phyloP scores from a whole-genome alignment of 2,113 vertebrate species.

The Microcebus ravelobensis region DNA sequence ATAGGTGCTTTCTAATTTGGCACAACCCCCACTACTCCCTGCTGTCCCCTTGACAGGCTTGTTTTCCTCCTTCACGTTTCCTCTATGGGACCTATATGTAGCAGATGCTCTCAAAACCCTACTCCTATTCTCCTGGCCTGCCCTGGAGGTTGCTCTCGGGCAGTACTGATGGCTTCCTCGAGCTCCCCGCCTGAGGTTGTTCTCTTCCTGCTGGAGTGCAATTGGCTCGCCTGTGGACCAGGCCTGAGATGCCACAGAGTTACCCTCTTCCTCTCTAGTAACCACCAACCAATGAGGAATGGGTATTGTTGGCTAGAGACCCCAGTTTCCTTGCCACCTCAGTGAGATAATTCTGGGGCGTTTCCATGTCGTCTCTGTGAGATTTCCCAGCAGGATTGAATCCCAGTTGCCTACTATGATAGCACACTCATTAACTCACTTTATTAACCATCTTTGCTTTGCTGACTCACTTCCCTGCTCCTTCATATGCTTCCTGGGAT shows the following conservation, averaged over 20 bases:
- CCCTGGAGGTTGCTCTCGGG: background rate
- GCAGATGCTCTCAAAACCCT: background rate
- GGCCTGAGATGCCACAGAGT: too few species aligned
- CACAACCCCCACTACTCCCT: background rate
- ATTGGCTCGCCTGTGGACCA: background rate
- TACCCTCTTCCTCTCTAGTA: background rate
- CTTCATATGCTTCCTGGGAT: background rate
- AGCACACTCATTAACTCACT: background rate
- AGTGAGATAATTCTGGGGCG: background rate
- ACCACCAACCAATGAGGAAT: background rate
- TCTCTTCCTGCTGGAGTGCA: background rate
- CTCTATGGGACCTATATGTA: background rate
- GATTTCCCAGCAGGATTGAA: background rate
- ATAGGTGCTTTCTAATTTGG: background rate
- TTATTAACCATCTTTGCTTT: background rate
- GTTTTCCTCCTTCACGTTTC: background rate
- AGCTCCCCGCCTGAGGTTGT: background rate
- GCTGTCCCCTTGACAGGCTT: background rate
- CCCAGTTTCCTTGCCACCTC: background rate
- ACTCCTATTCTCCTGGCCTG: background rate
- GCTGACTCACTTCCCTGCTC: background rate
- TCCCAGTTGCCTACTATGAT: accelerated
- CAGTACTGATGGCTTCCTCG: background rate
- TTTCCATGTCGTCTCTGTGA: background rate
- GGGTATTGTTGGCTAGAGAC: background rate